Evolutionary conservation across 2,888 invertebrate species (phyloP).

Genomic region (Leptinotarsa haldemani): DNA sequence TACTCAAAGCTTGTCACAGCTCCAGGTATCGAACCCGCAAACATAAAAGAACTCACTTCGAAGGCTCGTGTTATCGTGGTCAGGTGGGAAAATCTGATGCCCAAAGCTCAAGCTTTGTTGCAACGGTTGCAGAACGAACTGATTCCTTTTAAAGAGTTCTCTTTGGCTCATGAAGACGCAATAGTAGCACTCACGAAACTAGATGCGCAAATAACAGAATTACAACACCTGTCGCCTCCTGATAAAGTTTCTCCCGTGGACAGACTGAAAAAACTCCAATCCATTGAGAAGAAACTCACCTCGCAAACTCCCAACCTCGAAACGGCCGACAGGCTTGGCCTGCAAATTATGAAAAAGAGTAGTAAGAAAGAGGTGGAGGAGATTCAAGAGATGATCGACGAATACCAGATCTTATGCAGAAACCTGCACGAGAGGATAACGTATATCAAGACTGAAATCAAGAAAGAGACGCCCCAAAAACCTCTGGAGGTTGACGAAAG

Average conservation of each 20-base stretch:
- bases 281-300: constrained; percentile 71
- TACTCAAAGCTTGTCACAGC: constrained; percentile 78
- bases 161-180: constrained; percentile 77
- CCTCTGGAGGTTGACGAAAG: constrained; percentile 70
- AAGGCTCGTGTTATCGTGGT: constrained; percentile 71
- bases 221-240: constrained; percentile 72
- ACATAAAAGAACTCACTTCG: constrained; percentile 73
- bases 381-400: constrained; percentile 73
- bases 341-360: constrained; percentile 71
- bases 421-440: constrained; percentile 70
- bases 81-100: constrained; percentile 76
- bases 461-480: constrained; percentile 57
- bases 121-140: constrained; percentile 71
- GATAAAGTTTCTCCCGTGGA: constrained; percentile 64
- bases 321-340: constrained; percentile 72
- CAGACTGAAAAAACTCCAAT: constrained; percentile 66
- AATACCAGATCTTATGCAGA: constrained; percentile 75
- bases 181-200: constrained; percentile 78
- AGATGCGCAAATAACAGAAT: constrained; percentile 78
- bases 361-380: constrained; percentile 69
- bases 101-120: constrained; percentile 71
- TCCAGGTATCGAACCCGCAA: constrained; percentile 76
- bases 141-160: constrained; percentile 76
- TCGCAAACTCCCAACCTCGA: constrained; percentile 68
- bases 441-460: constrained; percentile 65